A percentile compares a stretch with the other conserved stretches of the same genome.
These are phyloP conservation scores for Budorcas taxicolor DNA, from an alignment of 2,113 vertebrate species.

Conservation along the genomic window DNA sequence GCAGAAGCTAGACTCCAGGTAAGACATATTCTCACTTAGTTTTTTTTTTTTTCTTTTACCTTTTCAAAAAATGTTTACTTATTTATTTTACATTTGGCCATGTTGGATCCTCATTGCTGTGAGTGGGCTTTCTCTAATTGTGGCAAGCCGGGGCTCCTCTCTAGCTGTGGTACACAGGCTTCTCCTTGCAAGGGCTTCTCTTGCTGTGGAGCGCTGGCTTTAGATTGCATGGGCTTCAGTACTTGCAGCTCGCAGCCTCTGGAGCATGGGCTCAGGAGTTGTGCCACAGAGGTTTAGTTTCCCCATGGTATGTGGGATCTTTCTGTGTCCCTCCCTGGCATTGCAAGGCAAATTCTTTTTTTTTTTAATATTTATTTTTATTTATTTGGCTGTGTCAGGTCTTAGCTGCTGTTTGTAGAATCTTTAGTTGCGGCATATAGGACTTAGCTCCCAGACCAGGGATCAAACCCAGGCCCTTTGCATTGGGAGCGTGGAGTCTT, in stretches of 20 bases:
- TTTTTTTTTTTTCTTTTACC: not conserved
- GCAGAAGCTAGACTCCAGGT: not conserved
- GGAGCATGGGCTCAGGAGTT: not conserved
- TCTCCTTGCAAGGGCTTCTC: not conserved
- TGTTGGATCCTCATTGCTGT: accelerated
- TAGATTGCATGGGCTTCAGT: not conserved
- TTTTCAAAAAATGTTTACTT: not conserved
- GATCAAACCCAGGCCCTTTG: not conserved
- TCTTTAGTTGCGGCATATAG: not conserved
- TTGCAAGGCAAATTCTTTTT: not conserved
- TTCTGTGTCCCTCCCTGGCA: not conserved
- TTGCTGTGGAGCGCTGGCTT: not conserved
- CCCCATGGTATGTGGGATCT: not conserved
- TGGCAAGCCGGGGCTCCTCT: not conserved
- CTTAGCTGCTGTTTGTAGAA: not conserved
- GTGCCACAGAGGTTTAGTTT: not conserved
- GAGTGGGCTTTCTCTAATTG: not conserved
- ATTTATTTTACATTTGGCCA: not conserved
- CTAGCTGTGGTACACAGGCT: not conserved
- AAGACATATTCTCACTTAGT: not conserved
- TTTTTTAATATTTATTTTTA: not conserved
- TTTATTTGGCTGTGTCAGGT: not conserved
- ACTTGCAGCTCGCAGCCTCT: not conserved
- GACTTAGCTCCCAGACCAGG: not conserved
- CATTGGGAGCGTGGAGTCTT: not conserved